Percentiles rank a stretch among this genome's conserved stretches.
Conservation (phyloP, 1,140 invertebrate species). For the Metopolophium dirhodum region DNA sequence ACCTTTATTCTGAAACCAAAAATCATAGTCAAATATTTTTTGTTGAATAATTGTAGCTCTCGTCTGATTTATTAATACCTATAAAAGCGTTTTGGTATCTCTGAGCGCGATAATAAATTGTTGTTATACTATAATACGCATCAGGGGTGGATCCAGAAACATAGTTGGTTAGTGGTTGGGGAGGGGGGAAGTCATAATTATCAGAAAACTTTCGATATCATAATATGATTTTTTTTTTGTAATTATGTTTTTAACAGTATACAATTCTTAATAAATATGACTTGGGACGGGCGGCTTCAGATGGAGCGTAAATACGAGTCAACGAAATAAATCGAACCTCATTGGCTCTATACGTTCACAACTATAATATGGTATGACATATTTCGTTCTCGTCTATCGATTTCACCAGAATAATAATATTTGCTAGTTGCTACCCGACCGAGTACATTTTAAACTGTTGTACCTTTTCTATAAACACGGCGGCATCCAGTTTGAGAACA, state of each 20-base stretch:
- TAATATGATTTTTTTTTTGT: no score
- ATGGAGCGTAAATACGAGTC: background rate
- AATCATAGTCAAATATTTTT: no score
- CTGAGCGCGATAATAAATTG: background rate
- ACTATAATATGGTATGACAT: no score
- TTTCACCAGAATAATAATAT: background rate
- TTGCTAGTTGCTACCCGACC: background rate
- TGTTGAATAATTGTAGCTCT: background rate
- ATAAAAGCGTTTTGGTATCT: background rate
- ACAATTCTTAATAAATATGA: no score
- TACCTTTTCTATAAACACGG: background rate
- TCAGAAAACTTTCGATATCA: no score
- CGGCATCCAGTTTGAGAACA: background rate
- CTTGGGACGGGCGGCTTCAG: no score
- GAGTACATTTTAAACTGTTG: background rate
- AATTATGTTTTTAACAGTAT: no score
- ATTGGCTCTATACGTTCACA: background rate
- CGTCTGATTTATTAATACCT: background rate
- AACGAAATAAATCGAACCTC: background rate
- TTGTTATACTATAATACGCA: background rate
- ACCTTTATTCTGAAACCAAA: no score
- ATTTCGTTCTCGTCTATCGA: background rate
- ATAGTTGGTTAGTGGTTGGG: no score
- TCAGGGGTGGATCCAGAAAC: no score
- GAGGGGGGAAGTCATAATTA: no score